phyloP scores from a whole-genome alignment of 2,113 vertebrate genomes.

The Tamias sibiricus region DNA sequence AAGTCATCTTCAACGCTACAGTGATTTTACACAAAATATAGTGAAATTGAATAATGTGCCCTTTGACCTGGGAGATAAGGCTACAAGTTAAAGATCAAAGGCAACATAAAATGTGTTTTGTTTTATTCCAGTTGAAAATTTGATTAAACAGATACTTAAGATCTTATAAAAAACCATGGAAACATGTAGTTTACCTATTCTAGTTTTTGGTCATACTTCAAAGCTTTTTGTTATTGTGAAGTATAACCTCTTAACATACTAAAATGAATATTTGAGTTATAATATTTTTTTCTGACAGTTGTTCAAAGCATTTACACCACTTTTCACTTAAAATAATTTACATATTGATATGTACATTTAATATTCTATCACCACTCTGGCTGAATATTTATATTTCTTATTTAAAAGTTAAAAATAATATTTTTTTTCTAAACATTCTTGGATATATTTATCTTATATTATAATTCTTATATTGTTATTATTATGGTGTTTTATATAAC shows the following conservation, averaged over 20 bases:
- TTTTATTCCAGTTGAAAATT: conserved; percentile 86
- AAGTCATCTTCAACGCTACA: conserved; percentile 91
- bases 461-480: conserved; percentile 21
- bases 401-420: conserved; percentile 56
- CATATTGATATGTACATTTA: conserved; percentile 7
- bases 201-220: conserved; percentile 61
- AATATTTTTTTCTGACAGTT: conserved; percentile 28
- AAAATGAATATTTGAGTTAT: conserved; percentile 54
- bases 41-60: conserved; percentile 91
- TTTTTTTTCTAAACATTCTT: conserved; percentile 27
- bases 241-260: conserved; percentile 43
- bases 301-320: conserved; percentile 26
- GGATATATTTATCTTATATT: conserved; percentile 3
- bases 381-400: conserved; percentile 34
- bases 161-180: conserved; percentile 60
- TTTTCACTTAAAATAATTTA: conserved; percentile 49
- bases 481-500: conserved; percentile 23
- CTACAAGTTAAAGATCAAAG: conserved; percentile 92
- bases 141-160: conserved; percentile 78
- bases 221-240: conserved; percentile 64
- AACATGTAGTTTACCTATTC: conserved; percentile 61
- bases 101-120: conserved; percentile 86
- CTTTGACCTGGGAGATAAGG: conserved; percentile 89
- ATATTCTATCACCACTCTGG: conserved; percentile 32
- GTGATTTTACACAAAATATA: conserved; percentile 91